phyloP scores from a whole-genome alignment of 2,888 invertebrate species.

The Mythimna impura region DNA sequence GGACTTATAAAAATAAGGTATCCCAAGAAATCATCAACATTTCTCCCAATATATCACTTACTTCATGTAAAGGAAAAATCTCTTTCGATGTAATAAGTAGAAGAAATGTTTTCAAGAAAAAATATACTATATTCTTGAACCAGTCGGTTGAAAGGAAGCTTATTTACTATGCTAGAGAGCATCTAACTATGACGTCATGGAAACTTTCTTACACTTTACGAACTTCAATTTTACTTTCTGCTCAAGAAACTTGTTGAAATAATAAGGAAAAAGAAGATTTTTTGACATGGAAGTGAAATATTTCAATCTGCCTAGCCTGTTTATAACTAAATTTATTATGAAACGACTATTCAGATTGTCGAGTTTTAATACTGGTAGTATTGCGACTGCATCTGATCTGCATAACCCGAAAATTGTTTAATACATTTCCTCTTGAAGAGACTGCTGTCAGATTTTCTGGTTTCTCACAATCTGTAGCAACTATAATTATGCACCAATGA shows the following conservation, averaged over 20 bases:
- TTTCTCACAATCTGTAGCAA: too few relatives aligned
- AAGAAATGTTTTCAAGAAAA: constrained; percentile 18
- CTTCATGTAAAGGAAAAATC: constrained; percentile 8
- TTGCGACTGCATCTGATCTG: too few relatives aligned
- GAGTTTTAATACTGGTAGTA: too few relatives aligned
- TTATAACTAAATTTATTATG: too few relatives aligned
- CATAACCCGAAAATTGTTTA: too few relatives aligned
- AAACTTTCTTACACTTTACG: constrained; percentile 32
- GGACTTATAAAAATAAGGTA: background rate
- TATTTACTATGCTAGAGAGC: constrained; percentile 31
- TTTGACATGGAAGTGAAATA: background rate
- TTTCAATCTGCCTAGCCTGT: background rate
- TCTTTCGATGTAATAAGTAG: background rate
- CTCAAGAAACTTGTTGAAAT: constrained; percentile 39
- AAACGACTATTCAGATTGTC: too few relatives aligned
- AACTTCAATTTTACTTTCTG: constrained; percentile 35
- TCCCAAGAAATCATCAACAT: background rate
- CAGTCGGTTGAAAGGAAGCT: constrained; percentile 47
- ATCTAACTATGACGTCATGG: constrained; percentile 36
- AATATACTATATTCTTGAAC: constrained; percentile 36
- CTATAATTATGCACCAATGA: too few relatives aligned
- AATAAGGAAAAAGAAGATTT: background rate
- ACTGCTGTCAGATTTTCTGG: too few relatives aligned
- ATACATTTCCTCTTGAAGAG: too few relatives aligned
- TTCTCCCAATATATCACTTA: constrained; percentile 9